Conservation (phyloP, 2,113 vertebrate genomes). For the Columba livia region DNA sequence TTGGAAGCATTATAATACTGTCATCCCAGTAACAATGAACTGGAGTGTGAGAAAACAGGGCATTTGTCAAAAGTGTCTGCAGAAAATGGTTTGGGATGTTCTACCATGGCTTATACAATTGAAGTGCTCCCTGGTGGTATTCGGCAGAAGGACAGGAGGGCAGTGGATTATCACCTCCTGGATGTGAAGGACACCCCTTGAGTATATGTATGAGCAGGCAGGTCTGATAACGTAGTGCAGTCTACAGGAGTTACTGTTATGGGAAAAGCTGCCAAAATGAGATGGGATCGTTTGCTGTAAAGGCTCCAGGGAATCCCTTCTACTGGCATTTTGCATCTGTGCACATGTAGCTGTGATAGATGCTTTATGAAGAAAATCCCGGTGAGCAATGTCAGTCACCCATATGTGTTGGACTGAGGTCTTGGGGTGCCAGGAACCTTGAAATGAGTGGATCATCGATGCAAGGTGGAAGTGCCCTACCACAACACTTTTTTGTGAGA, state of each 20-base stretch:
- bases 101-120: background rate
- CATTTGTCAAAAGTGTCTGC: background rate
- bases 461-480: background rate
- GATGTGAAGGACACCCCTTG: background rate
- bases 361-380: background rate
- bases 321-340: background rate
- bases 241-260: background rate
- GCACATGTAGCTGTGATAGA: background rate
- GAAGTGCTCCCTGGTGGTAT: background rate
- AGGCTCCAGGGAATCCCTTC: background rate
- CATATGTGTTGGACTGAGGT: background rate
- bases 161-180: fast-evolving
- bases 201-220: too few species aligned
- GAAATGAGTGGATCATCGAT: background rate
- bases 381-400: background rate
- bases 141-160: background rate
- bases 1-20: background rate
- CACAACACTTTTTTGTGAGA: background rate
- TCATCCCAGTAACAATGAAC: background rate
- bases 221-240: background rate
- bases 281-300: background rate
- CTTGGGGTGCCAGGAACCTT: background rate
- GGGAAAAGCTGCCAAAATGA: background rate
- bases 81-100: background rate
- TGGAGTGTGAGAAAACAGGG: background rate